These are phyloP conservation scores for Nephotettix cincticeps DNA, from an alignment of 1,140 invertebrate genomes.

Conservation along the genomic window DNA sequence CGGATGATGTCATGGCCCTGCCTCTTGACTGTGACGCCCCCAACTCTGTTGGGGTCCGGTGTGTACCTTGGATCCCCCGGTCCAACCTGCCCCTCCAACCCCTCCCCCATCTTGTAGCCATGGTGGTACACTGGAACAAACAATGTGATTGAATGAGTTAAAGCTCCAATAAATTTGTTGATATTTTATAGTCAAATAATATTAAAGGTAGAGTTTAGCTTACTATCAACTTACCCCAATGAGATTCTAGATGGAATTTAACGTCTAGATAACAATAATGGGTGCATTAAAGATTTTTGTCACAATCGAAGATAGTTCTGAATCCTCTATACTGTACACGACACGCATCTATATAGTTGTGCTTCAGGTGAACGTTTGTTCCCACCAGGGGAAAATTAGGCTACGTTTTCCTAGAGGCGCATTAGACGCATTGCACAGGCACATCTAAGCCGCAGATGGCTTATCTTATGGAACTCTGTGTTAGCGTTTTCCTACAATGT, in stretches of 20 bases:
- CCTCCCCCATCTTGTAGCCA: slow-evolving; percentile 40
- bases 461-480: too few species aligned
- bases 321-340: too few species aligned
- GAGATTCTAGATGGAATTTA: background rate
- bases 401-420: too few species aligned
- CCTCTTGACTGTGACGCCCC: slow-evolving; percentile 54
- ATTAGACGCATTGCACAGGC: too few species aligned
- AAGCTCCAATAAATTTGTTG: background rate
- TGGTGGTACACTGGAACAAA: slow-evolving; percentile 40
- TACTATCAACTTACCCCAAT: background rate
- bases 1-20: slow-evolving; percentile 68
- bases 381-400: too few species aligned
- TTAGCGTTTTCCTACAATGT: too few species aligned
- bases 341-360: too few species aligned
- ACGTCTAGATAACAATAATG: too few species aligned
- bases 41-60: slow-evolving; percentile 69
- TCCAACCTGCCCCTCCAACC: slow-evolving; percentile 28
- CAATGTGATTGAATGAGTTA: background rate
- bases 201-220: background rate
- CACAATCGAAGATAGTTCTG: too few species aligned
- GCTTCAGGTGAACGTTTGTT: too few species aligned
- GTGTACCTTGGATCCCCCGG: slow-evolving; percentile 66
- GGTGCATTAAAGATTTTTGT: too few species aligned
- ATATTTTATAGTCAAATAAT: background rate
- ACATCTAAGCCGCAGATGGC: too few species aligned